Evolutionary conservation across 1,140 invertebrate genomes (phyloP), one percentile per base, ranked within the genome.

Genomic region (Drosophila chauvacae): DNA sequence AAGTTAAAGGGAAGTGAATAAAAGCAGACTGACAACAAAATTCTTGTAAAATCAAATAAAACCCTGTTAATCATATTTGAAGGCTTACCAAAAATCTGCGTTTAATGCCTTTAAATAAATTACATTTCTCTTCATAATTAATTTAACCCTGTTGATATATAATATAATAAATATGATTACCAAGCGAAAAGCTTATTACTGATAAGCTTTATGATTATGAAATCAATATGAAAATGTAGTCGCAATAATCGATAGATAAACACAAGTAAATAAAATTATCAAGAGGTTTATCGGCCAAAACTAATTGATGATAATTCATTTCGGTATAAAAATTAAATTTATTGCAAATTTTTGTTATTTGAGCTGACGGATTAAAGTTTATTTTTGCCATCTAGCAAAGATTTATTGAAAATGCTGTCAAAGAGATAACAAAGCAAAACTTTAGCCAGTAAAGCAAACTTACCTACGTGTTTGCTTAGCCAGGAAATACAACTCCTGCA

Each of bases 381-480:
- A 28, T 30, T 30, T 7, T 51, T 51, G 7, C n/a, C 7, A 20
- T 51, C 10, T 30, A 30, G 1, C 26, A 30, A 51, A 7, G 18
- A 48, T 61, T 35, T 61, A 26, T 41, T 18, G 30, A 56, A 53
- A 37, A 20, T 14, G 6, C 26, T 20, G 50, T 3, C 50, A 41
- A 23, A 55, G 20, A 55, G 53, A 55, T 23, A 39, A 7, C 33
- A 37, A 39, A 55, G 33, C 33, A 39, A 39, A 55, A 55, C 33
- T 55, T 39, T 28, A 20, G 23, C 16, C 35, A 30, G 23, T 4
- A 28, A 23, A 26, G 30, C 39, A 20, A 66, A 39, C 64, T 63
- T 63, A 23, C 58, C 65, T 53, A 65, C 47, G 50, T 66, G 35
- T 68, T 70, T 68, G 48, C 48, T 45, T 39, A 14, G 30, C 41